Conservation (phyloP, 2,113 vertebrate species). For the Bufo bufo region DNA sequence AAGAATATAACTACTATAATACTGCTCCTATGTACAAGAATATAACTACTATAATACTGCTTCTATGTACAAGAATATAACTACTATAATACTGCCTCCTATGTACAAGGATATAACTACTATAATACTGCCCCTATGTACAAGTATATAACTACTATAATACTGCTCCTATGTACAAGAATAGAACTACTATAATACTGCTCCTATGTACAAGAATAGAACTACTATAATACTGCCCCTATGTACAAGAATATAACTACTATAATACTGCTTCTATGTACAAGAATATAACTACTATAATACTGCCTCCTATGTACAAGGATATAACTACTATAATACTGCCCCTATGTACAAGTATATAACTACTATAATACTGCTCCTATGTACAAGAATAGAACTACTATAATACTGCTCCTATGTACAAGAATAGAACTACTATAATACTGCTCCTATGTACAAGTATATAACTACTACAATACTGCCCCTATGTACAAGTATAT, state of each 20-base stretch:
- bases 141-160: slow-evolving; percentile 15
- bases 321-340: slow-evolving; percentile 17
- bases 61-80: neutral
- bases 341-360: neutral
- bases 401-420: neutral
- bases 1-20: slow-evolving; percentile 20
- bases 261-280: too few relatives aligned
- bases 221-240: slow-evolving; percentile 9
- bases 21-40: neutral
- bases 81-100: slow-evolving; percentile 5
- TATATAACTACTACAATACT: slow-evolving; percentile 20
- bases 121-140: slow-evolving; percentile 12
- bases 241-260: slow-evolving; percentile 11
- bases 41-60: neutral
- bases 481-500: neutral
- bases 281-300: slow-evolving; percentile 22
- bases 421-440: slow-evolving; percentile 10
- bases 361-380: slow-evolving; percentile 4
- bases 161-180: slow-evolving; percentile 5
- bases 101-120: slow-evolving; percentile 1
- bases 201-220: neutral
- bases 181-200: slow-evolving; percentile 17
- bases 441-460: neutral
- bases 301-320: neutral
- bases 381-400: too few relatives aligned